These are phyloP conservation scores for Balearica regulorum DNA, from an alignment of 2,797 vertebrate species.

Conservation along the genomic window DNA sequence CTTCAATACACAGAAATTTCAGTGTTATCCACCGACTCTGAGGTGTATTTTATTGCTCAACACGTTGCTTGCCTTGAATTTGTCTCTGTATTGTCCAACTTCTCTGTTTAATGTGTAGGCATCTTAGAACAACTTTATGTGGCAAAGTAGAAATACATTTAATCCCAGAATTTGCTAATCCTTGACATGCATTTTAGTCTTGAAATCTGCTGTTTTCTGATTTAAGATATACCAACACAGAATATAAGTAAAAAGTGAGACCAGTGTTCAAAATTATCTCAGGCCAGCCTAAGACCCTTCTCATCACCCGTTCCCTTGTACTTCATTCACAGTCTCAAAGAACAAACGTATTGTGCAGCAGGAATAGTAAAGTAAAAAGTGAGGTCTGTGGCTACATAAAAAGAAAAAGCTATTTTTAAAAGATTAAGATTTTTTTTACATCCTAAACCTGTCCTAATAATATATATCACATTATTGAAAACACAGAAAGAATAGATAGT, in stretches of 20 bases:
- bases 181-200: not conserved
- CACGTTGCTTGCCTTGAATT: not conserved
- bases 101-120: rapidly evolving
- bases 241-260: not conserved
- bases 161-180: not conserved
- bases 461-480: not conserved
- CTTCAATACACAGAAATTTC: not conserved
- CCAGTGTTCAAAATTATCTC: not conserved
- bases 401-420: not conserved
- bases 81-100: not conserved
- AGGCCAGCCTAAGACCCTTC: not conserved
- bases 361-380: not conserved
- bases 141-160: not conserved
- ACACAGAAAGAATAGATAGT: not conserved
- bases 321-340: not conserved
- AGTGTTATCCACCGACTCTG: not conserved
- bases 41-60: not conserved
- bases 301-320: not conserved
- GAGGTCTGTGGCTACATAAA: not conserved
- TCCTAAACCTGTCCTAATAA: not conserved
- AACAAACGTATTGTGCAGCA: not conserved
- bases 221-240: not conserved
- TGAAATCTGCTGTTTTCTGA: not conserved
- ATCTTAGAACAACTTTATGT: not conserved
- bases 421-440: not conserved